Base-by-base conservation (phyloP, 2,113 vertebrate species). In the Pygoscelis antarcticus region DNA sequence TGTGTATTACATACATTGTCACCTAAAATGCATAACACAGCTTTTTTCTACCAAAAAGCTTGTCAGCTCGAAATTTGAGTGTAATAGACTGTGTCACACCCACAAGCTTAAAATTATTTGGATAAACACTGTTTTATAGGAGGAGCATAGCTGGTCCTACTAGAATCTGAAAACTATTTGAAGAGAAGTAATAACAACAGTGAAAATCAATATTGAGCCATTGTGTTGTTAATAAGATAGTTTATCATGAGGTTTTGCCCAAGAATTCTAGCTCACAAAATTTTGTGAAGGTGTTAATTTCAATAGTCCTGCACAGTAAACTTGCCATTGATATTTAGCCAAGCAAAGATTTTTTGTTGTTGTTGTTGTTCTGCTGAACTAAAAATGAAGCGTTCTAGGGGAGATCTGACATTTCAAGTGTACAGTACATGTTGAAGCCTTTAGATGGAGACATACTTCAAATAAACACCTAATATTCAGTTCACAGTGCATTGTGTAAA, bases 371-470 rank as follows among this genome's bases (percentile, higher is more conserved):
- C 65, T 60, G 18, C 46, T 46, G n/a, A 79, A 75, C 83, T 88
- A 83, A 49, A 95, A 94, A 83, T 62, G 51, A 70, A 58, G 8
- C 54, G 16, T 96, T 71, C 44, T 86, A 52, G 92, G 79, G 65
- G 34, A 68, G 20, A 58, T 92, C 36, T 89, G 68, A 38, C 61
- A 75, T 91, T 94, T 64, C 61, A 71, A 72, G 65, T 68, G 64
- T 68, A 97, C 90, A 97, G 58, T 98, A 94, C 96, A 91, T 68
- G 47, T 13, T 60, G 58, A 94, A 95, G 85, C 99, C 99, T 99
- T 99, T 99, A 99, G 99, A 99, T 99, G 99, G 99, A 99, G 98
- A 99, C 98, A 99, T 98, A 99, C 98, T 97, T 98, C 99, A 99
- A 98, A 98, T 91, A 98, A 98, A 98, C 83, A 84, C n/a, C 60